Evolutionary conservation across 2,113 vertebrate genomes (phyloP).

Genomic region (Pica pica): DNA sequence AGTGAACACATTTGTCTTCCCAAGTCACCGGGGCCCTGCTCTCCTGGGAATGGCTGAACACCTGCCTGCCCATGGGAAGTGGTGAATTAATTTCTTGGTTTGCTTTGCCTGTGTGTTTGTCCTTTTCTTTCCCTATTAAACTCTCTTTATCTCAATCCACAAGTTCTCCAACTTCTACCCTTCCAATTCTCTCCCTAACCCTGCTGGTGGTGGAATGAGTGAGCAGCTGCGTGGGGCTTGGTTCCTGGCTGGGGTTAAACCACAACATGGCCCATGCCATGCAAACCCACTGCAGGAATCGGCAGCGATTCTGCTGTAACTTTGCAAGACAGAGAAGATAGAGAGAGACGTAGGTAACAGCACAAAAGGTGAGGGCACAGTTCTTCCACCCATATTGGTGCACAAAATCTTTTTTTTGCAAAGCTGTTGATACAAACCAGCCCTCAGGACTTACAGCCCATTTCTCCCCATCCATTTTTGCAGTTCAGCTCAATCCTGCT

Average conservation of each 20-base stretch:
- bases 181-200: background rate
- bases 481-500: background rate
- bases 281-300: background rate
- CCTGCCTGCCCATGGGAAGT: background rate
- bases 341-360: background rate
- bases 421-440: background rate
- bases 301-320: background rate
- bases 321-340: background rate
- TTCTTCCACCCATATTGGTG: accelerated
- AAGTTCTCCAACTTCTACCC: background rate
- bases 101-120: background rate
- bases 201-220: background rate
- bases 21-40: background rate
- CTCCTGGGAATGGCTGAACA: background rate
- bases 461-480: background rate
- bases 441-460: background rate
- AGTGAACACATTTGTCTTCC: background rate
- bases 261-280: background rate
- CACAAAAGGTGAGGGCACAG: background rate
- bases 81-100: background rate
- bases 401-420: background rate
- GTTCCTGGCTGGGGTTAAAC: background rate
- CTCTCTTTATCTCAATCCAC: background rate
- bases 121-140: background rate
- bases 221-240: accelerated